phyloP scores from a whole-genome alignment of 2,888 invertebrate species.

The Odontothrips loti region DNA sequence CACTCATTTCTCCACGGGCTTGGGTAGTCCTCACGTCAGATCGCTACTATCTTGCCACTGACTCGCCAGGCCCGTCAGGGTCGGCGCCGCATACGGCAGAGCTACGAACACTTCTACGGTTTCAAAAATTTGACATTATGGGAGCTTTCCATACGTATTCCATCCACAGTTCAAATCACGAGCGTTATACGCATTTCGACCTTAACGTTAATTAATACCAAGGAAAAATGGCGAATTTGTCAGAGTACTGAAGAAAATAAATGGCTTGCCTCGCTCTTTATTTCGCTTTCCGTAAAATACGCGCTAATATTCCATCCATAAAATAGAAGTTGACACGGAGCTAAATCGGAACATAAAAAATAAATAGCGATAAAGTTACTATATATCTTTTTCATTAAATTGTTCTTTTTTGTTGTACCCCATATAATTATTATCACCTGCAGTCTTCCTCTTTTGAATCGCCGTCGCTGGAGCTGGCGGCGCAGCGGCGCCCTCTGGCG shows the following conservation, averaged over 20 bases:
- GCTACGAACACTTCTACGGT: not conserved
- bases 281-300: constrained; percentile 54
- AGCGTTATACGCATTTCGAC: not conserved
- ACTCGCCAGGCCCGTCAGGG: no score
- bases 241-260: constrained; percentile 14
- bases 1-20: no score
- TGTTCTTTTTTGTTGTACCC: not conserved
- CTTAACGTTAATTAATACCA: not conserved
- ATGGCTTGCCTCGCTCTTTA: not conserved
- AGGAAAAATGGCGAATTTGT: constrained; percentile 1
- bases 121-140: constrained; percentile 5
- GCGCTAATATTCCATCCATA: constrained; percentile 88
- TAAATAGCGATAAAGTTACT: not conserved
- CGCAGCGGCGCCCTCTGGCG: not conserved
- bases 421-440: not conserved
- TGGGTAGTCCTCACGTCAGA: no score
- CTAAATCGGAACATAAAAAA: constrained; percentile 48
- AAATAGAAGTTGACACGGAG: constrained; percentile 83
- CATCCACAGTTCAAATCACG: not conserved
- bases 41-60: no score
- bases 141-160: constrained; percentile 15
- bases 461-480: no score
- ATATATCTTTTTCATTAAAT: not conserved
- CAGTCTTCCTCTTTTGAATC: constrained; percentile 17
- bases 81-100: no score